phyloP scores from a whole-genome alignment of 2,888 invertebrate species.

The Drosophila paracracens region DNA sequence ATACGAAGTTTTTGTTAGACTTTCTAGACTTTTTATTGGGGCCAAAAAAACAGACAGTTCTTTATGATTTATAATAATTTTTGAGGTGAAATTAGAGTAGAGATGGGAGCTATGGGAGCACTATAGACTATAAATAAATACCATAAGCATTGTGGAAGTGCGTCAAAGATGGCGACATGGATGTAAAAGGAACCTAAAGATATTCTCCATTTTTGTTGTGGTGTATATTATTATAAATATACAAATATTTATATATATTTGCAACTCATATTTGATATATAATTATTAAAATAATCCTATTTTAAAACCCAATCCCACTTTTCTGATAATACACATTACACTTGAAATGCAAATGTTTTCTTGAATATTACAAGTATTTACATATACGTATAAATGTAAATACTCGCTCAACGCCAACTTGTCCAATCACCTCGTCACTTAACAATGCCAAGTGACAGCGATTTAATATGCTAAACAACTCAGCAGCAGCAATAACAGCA shows the following conservation, averaged over 20 bases:
- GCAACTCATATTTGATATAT: not conserved
- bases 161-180: not conserved
- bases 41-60: conserved; percentile 23
- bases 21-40: conserved; percentile 17
- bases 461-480: conserved; percentile 44
- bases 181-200: not conserved
- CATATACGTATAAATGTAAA: conserved; percentile 35
- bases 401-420: conserved; percentile 29
- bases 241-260: not conserved
- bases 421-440: conserved; percentile 32
- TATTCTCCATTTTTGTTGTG: not conserved
- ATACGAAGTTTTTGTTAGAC: conserved; percentile 20
- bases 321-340: not conserved
- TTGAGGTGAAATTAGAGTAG: not conserved
- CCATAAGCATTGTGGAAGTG: not conserved
- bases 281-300: not conserved
- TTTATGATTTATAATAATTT: conserved; percentile 28
- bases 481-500: not conserved
- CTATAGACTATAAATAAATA: not conserved
- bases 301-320: not conserved
- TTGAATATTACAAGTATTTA: conserved; percentile 32
- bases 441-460: conserved; percentile 34
- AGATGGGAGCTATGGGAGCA: not conserved
- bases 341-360: conserved; percentile 8
- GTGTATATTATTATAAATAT: not conserved